A percentile compares a stretch with the other conserved stretches of the same genome.
Conservation (phyloP, 2,888 invertebrate species). For the Sycophila texana region DNA sequence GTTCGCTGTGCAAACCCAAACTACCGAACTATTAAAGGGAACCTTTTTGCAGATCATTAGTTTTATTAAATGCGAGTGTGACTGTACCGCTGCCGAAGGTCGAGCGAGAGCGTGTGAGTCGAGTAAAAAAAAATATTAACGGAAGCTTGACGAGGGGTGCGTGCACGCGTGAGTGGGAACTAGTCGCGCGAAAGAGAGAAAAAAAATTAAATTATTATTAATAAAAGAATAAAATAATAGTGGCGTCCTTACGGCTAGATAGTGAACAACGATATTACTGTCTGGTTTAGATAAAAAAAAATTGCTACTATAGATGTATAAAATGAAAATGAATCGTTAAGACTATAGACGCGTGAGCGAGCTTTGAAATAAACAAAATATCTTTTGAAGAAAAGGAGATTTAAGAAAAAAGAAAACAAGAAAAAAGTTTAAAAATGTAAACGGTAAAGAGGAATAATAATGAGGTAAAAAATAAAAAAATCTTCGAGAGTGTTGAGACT, state of each 20-base stretch:
- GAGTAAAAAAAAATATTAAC: slow-evolving; percentile 6
- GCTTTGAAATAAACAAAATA: slow-evolving; percentile 55
- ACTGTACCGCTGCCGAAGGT: slow-evolving; percentile 24
- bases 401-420: slow-evolving; percentile 43
- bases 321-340: slow-evolving; percentile 59
- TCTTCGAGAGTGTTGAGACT: slow-evolving; percentile 59
- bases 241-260: slow-evolving; percentile 58
- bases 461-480: slow-evolving; percentile 41
- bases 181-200: slow-evolving; percentile 39
- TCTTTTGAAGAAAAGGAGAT: slow-evolving; percentile 53
- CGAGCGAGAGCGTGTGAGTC: slow-evolving; percentile 22
- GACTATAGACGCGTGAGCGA: slow-evolving; percentile 56
- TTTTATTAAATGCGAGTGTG: slow-evolving; percentile 42
- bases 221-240: slow-evolving; percentile 47
- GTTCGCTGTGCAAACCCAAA: slow-evolving; percentile 52
- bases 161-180: slow-evolving; percentile 31
- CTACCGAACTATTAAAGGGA: slow-evolving; percentile 37
- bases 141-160: slow-evolving; percentile 22
- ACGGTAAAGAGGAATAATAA: slow-evolving; percentile 33
- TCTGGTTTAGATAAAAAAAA: slow-evolving; percentile 58
- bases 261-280: slow-evolving; percentile 57
- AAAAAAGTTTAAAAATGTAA: slow-evolving; percentile 46
- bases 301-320: slow-evolving; percentile 61
- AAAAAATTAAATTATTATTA: slow-evolving; percentile 48
- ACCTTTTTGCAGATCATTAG: slow-evolving; percentile 46